A percentile compares a stretch with the other conserved stretches of the same genome.
phyloP scores from a whole-genome alignment of 1,140 invertebrate species.

The Neocloeon triangulifer region DNA sequence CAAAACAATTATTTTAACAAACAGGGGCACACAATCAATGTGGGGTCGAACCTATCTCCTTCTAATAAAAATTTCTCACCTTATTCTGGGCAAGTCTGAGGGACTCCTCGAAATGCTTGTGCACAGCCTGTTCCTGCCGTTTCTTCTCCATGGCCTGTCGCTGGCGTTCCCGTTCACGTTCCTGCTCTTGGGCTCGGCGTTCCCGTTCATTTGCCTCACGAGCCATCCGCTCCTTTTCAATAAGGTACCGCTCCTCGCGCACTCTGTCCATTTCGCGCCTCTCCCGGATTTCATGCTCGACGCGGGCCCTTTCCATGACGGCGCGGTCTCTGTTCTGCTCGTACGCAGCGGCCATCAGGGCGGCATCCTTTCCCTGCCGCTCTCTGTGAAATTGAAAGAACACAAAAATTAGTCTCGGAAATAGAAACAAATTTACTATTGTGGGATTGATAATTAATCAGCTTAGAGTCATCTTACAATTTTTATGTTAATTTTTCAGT shows the following conservation, averaged over 20 bases:
- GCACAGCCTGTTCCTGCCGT: conserved; percentile 49
- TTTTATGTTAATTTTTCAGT: too few relatives aligned
- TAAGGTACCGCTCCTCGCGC: conserved; percentile 11
- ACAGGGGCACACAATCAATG: too few relatives aligned
- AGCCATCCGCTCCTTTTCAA: conserved; percentile 18
- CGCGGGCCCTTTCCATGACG: conserved; percentile 34
- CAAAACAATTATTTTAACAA: too few relatives aligned
- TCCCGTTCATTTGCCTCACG: conserved; percentile 23
- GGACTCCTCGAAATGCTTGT: conserved; percentile 78
- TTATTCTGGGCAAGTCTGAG: conserved; percentile 59
- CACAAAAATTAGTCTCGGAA: too few relatives aligned
- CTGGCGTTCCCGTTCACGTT: conserved; percentile 24
- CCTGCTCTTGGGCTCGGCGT: conserved; percentile 24
- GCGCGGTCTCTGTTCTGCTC: conserved; percentile 22
- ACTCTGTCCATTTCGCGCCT: conserved; percentile 19
- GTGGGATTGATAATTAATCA: too few relatives aligned
- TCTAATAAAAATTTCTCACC: too few relatives aligned
- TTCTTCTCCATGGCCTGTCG: conserved; percentile 36
- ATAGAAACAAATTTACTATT: too few relatives aligned
- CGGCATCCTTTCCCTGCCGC: too few relatives aligned
- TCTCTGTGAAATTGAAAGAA: too few relatives aligned
- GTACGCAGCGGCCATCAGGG: conserved; percentile 10
- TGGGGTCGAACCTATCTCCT: too few relatives aligned
- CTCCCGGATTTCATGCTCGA: conserved; percentile 32
- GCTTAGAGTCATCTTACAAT: too few relatives aligned